Conservation (phyloP, 2,797 vertebrate genomes). For the Podargus strigoides region DNA sequence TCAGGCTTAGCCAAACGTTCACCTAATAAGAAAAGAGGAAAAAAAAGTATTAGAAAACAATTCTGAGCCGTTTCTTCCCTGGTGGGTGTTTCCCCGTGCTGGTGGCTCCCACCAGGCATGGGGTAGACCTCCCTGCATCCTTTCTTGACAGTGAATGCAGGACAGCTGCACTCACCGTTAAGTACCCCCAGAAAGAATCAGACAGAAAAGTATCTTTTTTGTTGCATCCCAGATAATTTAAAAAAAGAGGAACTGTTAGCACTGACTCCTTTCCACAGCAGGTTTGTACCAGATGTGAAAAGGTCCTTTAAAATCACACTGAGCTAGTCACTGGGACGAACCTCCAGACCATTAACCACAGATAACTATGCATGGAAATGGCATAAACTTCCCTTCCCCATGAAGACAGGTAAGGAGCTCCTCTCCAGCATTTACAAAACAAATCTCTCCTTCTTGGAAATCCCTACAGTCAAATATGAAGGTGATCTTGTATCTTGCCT, state of each 20-base stretch:
- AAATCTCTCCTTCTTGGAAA: not conserved
- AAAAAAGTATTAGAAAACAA: not conserved
- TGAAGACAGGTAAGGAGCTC: not conserved
- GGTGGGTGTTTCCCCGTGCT: not conserved
- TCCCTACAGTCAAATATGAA: not conserved
- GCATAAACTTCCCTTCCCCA: not conserved
- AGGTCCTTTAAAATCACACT: not conserved
- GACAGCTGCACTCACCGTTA: not conserved
- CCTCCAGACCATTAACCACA: not conserved
- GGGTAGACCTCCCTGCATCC: not conserved
- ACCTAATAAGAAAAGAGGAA: slow-evolving; percentile 62
- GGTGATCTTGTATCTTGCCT: not conserved
- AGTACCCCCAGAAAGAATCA: not conserved
- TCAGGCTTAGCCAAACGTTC: slow-evolving; percentile 89
- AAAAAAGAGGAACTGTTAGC: not conserved
- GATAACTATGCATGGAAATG: not conserved
- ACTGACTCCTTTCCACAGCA: not conserved
- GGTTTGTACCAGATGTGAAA: not conserved
- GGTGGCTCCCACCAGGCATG: not conserved
- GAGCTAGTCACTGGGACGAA: not conserved
- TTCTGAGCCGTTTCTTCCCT: not conserved
- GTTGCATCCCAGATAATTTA: not conserved
- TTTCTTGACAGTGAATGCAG: not conserved
- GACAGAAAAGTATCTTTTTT: not conserved
- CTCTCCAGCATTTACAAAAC: not conserved